Conservation (phyloP, 2,113 vertebrate species). For the Chloebia gouldiae region DNA sequence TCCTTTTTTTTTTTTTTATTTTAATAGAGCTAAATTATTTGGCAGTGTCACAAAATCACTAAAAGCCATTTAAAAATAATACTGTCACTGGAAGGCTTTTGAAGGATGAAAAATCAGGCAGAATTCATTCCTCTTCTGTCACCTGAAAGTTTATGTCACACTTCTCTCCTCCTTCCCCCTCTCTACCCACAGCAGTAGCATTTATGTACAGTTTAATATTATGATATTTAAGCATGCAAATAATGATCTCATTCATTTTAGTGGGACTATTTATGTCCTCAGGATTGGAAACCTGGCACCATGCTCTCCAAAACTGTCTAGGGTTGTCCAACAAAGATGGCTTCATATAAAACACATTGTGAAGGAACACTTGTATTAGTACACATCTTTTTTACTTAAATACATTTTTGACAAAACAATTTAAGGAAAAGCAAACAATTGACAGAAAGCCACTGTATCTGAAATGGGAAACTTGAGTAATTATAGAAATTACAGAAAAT, state of each 20-base stretch:
- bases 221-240: slow-evolving; percentile 55
- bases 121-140: slow-evolving; percentile 33
- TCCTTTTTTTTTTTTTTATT: background rate
- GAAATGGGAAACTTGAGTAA: background rate
- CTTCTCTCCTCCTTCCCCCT: slow-evolving; percentile 39
- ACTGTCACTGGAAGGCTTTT: slow-evolving; percentile 34
- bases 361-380: background rate
- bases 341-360: background rate
- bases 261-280: slow-evolving; percentile 21
- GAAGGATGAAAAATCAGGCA: slow-evolving; percentile 38
- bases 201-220: slow-evolving; percentile 37
- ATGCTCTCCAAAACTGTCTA: background rate
- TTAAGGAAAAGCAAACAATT: background rate
- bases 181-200: slow-evolving; percentile 44
- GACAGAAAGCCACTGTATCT: background rate
- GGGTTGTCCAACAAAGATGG: background rate
- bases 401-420: background rate
- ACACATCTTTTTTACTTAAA: background rate
- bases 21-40: slow-evolving; percentile 34
- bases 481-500: background rate
- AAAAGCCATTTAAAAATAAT: slow-evolving; percentile 55
- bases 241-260: slow-evolving; percentile 40
- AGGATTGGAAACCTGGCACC: background rate
- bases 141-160: slow-evolving; percentile 53
- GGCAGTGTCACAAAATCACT: slow-evolving; percentile 49